A percentile compares a stretch with the other conserved stretches of the same genome.
Conservation (phyloP, 2,888 invertebrate genomes). For the Spialia ferax region DNA sequence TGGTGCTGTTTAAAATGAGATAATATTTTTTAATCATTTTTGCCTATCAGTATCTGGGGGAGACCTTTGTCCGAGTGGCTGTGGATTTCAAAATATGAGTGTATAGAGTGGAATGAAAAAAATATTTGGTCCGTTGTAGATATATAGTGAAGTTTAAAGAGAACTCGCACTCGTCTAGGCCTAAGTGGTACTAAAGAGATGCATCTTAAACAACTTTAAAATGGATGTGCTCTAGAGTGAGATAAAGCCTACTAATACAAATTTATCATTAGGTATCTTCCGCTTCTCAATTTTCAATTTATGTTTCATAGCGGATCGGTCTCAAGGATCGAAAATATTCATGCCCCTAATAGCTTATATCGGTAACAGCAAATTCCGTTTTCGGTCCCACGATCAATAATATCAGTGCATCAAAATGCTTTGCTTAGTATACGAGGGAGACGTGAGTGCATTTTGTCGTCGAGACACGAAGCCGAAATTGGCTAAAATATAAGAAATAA, state of each 20-base stretch:
- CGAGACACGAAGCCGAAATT: slow-evolving; percentile 54
- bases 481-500: not conserved
- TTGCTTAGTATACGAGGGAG: slow-evolving; percentile 63
- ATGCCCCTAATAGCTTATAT: not conserved
- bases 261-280: too few species aligned
- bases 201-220: too few species aligned
- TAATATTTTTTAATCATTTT: not conserved
- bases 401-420: slow-evolving; percentile 73
- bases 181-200: too few species aligned
- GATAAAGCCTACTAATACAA: not conserved
- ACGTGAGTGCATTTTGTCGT: slow-evolving; percentile 84
- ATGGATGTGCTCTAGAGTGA: too few species aligned
- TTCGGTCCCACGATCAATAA: slow-evolving; percentile 61
- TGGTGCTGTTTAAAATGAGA: not conserved
- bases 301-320: not conserved
- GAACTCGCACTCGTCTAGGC: too few species aligned
- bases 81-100: not conserved
- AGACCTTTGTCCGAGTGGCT: too few species aligned
- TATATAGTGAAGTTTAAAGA: too few species aligned
- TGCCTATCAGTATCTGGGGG: not conserved
- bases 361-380: not conserved
- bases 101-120: too few species aligned
- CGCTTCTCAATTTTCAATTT: too few species aligned
- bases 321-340: not conserved
- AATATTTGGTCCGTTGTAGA: too few species aligned